Base-by-base conservation (phyloP, 2,797 vertebrate genomes). In the Enteromius viviparus region DNA sequence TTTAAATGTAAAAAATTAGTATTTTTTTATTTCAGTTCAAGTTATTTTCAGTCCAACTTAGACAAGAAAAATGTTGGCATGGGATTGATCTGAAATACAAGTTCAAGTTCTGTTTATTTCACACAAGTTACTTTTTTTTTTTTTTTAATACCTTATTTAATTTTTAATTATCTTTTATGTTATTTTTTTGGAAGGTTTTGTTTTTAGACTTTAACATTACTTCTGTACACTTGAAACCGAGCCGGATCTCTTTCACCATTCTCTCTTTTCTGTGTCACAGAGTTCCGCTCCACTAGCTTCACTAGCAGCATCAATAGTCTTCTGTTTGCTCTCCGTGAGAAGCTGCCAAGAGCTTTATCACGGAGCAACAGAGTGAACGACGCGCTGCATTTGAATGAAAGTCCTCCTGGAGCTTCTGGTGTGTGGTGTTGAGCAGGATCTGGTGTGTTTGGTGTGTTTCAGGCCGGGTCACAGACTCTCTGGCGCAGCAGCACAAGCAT, bases 401-500 rank as follows among this genome's bases (percentile, higher is more conserved):
- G 34, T 6, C 29, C 2, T 0, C 23, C 11, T 15, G 17, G 3
- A 23, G 3, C 21, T n/a, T 10, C 1, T 23, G 3, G n/a, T n/a
- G 7, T 40, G 40, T 40, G 40, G 2, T 58, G n/a, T 8, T 3
- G 23, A 60, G 4, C 58, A 62, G 70, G 12, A 29, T 14, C n/a
- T 26, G n/a, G 17, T 29, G 42, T 49, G 9, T 26, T 60, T 17
- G 64, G 49, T 64, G 29, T 81, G 37, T 85, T 86, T 17, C 91
- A 99, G 98, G 96, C 76, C 95, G 95, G 91, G 96, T 99, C 93
- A 96, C 95, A 0, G 94, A 96, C 89, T 83, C 92, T 62, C 84
- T 95, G 62, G 96, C 97, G 0, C 91, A 90, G 90, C 87, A 95
- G 81, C 94, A 97, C 69, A 87, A 90, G 0, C 95, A 94, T 89